phyloP scores from a whole-genome alignment of 2,113 vertebrate genomes.

The Oostethus manadensis region DNA sequence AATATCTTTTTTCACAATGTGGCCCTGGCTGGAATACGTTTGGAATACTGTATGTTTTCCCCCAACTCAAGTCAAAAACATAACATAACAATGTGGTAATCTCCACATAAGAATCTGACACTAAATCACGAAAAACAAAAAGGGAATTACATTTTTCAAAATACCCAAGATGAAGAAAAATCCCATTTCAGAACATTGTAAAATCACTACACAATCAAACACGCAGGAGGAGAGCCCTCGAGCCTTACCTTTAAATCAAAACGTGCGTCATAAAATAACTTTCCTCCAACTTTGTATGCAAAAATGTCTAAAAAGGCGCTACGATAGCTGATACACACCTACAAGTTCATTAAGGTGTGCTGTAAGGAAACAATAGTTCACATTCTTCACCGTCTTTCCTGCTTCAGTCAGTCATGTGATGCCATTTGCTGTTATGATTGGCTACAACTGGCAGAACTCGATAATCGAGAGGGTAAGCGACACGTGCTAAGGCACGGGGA shows the following conservation, averaged over 20 bases:
- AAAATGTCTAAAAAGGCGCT: constrained; percentile 14
- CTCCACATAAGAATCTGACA: too few relatives aligned
- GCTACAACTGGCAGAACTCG: constrained; percentile 26
- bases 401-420: constrained; percentile 66
- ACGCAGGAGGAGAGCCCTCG: constrained; percentile 3
- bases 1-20: too few relatives aligned
- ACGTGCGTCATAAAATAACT: constrained; percentile 5
- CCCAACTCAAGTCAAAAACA: too few relatives aligned
- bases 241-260: constrained; percentile 44
- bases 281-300: background rate
- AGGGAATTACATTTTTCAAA: constrained; percentile 14
- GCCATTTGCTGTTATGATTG: constrained; percentile 42
- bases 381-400: constrained; percentile 64
- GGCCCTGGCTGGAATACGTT: too few relatives aligned
- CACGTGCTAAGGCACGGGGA: constrained; percentile 12
- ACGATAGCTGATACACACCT: constrained; percentile 18
- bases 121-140: background rate
- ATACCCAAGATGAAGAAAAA: constrained; percentile 11
- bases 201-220: constrained; percentile 21
- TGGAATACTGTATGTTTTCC: too few relatives aligned
- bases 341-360: constrained; percentile 29
- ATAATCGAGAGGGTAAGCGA: constrained; percentile 23
- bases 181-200: constrained; percentile 35
- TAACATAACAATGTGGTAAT: background rate
- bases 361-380: constrained; percentile 42